Conservation (phyloP, 2,113 vertebrate genomes). For the Hemiprocne comata region DNA sequence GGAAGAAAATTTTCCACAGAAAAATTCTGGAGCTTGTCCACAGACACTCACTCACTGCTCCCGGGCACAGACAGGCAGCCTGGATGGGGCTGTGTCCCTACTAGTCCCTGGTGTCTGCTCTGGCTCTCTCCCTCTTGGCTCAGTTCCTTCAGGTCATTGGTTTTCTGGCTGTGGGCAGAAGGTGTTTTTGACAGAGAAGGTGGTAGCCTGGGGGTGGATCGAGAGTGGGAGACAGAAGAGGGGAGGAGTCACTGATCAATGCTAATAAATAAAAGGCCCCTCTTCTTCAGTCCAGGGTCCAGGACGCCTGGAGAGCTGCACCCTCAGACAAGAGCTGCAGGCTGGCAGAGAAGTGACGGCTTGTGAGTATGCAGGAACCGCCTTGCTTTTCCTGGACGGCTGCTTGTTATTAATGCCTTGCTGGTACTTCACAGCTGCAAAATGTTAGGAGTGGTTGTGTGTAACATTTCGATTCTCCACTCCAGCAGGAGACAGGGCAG, state of each 20-base stretch:
- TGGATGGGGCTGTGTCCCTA: neutral
- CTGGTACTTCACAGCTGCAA: neutral
- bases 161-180: conserved; percentile 50
- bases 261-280: conserved; percentile 61
- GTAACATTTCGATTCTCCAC: neutral
- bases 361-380: conserved; percentile 54
- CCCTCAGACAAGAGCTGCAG: neutral
- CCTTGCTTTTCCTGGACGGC: conserved; percentile 34
- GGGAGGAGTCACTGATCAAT: conserved; percentile 60
- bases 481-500: neutral
- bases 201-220: conserved; percentile 52
- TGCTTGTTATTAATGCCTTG: neutral
- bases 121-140: conserved; percentile 1
- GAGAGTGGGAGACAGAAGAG: neutral
- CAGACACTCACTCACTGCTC: neutral
- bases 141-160: neutral
- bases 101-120: neutral
- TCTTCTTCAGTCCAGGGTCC: neutral
- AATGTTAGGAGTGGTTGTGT: neutral
- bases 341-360: neutral
- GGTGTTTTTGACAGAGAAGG: conserved; percentile 30
- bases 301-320: neutral
- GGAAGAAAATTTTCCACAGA: neutral
- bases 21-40: neutral
- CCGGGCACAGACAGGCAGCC: neutral